Evolutionary conservation across 2,888 invertebrate genomes (phyloP).

Genomic region (Lamproptera curius): DNA sequence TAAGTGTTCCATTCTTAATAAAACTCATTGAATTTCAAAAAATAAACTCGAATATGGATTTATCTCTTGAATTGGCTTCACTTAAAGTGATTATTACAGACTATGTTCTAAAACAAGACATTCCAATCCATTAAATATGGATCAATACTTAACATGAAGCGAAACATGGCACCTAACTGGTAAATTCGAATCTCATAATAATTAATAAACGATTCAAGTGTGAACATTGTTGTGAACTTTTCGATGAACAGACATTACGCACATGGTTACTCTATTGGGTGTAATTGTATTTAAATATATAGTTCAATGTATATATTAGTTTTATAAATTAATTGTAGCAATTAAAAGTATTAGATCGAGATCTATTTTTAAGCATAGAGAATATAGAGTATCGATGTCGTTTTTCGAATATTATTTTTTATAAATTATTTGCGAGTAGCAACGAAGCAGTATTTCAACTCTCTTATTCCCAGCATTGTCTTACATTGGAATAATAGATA

Average conservation of each 20-base stretch:
- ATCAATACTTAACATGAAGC: conserved; percentile 24
- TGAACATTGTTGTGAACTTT: conserved; percentile 10
- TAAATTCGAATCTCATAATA: conserved; percentile 52
- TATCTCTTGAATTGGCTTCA: conserved; percentile 12
- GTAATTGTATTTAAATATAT: conserved; percentile 44
- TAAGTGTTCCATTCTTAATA: too few relatives aligned
- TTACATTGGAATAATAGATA: conserved; percentile 8
- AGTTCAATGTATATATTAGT: conserved; percentile 63
- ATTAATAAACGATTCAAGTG: conserved; percentile 5
- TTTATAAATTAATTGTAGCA: conserved; percentile 35
- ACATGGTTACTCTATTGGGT: conserved; percentile 27
- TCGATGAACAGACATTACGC: conserved; percentile 24
- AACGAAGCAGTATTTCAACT: conserved; percentile 67
- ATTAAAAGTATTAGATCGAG: conserved; percentile 59
- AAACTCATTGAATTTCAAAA: too few relatives aligned
- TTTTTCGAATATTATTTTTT: conserved; percentile 60
- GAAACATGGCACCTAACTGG: too few relatives aligned
- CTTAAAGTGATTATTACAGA: conserved; percentile 7
- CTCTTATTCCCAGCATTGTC: conserved; percentile 26
- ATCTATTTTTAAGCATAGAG: conserved; percentile 60
- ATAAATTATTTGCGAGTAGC: conserved; percentile 63
- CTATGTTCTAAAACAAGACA: conserved; percentile 28
- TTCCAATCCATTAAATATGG: conserved; percentile 39
- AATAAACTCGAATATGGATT: conserved; percentile 8
- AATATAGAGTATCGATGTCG: conserved; percentile 45